Percentiles rank a stretch among this genome's conserved stretches.
Evolutionary conservation across 2,113 vertebrate genomes (phyloP).

Genomic region (Xyrauchen texanus): DNA sequence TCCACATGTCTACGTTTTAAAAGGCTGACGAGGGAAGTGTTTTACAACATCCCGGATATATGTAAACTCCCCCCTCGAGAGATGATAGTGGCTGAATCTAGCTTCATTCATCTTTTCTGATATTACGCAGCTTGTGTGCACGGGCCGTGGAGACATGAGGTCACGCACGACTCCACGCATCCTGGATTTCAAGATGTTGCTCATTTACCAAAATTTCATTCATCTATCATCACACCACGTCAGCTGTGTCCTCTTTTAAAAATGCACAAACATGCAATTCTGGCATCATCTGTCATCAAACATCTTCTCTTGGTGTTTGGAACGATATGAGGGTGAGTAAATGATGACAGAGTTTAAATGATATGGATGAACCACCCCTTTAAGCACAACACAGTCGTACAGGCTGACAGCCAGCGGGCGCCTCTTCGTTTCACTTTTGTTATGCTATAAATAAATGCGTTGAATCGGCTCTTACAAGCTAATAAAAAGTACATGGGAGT

Average conservation of each 20-base stretch:
- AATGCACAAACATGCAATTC: neutral
- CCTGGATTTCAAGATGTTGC: neutral
- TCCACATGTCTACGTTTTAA: constrained; percentile 44
- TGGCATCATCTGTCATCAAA: too few relatives aligned
- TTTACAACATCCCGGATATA: constrained; percentile 52
- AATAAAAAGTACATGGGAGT: constrained; percentile 74
- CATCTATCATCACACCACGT: neutral
- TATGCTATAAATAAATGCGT: neutral
- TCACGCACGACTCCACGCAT: neutral
- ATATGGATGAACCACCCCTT: too few relatives aligned
- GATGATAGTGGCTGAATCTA: neutral
- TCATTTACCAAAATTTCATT: neutral
- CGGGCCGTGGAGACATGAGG: neutral
- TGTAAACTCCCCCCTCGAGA: constrained; percentile 44
- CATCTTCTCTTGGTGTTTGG: too few relatives aligned
- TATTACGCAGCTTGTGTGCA: constrained; percentile 5
- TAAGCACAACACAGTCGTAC: neutral
- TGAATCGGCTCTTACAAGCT: constrained; percentile 46
- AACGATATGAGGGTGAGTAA: too few relatives aligned
- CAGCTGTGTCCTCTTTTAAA: neutral
- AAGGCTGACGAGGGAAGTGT: constrained; percentile 52
- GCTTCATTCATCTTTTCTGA: constrained; percentile 13
- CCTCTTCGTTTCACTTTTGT: neutral
- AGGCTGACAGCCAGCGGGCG: neutral
- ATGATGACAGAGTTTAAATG: too few relatives aligned